Evolutionary conservation across 2,797 vertebrate genomes (phyloP).

Genomic region (Xenopus petersii): DNA sequence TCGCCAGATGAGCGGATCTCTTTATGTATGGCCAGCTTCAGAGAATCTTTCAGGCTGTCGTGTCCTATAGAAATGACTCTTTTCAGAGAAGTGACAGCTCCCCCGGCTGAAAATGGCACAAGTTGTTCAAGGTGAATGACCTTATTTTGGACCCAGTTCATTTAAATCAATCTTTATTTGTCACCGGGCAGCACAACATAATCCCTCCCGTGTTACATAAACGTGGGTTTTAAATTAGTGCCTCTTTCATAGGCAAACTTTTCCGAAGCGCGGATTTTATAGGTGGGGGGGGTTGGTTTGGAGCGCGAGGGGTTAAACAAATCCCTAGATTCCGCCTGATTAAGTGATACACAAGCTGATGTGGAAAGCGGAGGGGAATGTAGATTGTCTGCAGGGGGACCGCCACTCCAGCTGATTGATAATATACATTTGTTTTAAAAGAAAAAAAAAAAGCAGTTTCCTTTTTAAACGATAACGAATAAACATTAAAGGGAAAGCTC

Average conservation of each 20-base stretch:
- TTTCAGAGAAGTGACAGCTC: constrained; percentile 45
- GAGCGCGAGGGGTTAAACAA: no score
- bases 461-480: constrained; percentile 13
- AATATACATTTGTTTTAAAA: background rate
- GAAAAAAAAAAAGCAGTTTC: no score
- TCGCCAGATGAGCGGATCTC: no score
- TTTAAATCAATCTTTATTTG: constrained; percentile 26
- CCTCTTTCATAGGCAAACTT: no score
- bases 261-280: no score
- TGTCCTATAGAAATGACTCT: constrained; percentile 48
- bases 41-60: constrained; percentile 48
- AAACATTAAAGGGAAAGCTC: constrained; percentile 22
- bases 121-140: constrained; percentile 57
- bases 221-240: no score
- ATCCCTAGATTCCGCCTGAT: no score
- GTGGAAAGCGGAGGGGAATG: no score
- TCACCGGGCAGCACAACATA: no score
- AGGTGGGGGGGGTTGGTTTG: no score
- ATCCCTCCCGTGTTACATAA: no score
- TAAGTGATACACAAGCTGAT: no score
- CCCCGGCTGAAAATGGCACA: constrained; percentile 33
- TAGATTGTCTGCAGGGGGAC: background rate
- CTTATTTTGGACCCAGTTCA: constrained; percentile 46
- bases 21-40: background rate
- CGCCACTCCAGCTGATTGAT: background rate